Evolutionary conservation across 2,797 vertebrate species (phyloP).

Genomic region (Eulemur coronatus): DNA sequence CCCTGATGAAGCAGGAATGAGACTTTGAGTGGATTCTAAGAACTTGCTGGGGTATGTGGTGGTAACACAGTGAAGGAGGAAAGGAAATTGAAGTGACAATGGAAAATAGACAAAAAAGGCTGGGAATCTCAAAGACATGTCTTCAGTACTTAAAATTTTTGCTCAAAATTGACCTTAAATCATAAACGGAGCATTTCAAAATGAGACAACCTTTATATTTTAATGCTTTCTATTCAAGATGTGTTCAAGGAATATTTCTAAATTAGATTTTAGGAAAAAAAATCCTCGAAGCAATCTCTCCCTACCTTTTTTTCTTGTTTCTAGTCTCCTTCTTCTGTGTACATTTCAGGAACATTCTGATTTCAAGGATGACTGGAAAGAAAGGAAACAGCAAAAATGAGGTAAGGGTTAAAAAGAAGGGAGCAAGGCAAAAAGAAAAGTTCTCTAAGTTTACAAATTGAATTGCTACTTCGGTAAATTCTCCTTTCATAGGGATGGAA

Average conservation of each 20-base stretch:
- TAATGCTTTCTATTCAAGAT: neutral
- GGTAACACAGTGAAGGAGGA: neutral
- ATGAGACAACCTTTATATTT: neutral
- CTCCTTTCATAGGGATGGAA: conserved; percentile 1
- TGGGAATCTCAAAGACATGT: neutral
- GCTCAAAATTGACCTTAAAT: neutral
- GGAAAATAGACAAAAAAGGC: neutral
- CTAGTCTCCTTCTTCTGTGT: neutral
- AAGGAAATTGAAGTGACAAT: neutral
- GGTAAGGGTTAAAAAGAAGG: neutral
- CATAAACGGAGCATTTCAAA: neutral
- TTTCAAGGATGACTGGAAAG: neutral
- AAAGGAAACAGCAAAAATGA: conserved; percentile 3
- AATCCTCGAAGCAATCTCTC: neutral
- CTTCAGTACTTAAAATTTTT: neutral
- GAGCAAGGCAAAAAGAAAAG: neutral
- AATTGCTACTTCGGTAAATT: neutral
- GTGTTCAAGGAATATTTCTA: neutral
- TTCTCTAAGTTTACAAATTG: neutral
- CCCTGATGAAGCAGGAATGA: neutral
- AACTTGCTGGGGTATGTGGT: too few relatives aligned
- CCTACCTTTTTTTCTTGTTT: neutral
- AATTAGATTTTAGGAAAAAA: neutral
- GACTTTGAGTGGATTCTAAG: neutral
- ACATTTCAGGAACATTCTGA: neutral